phyloP scores from a whole-genome alignment of 2,888 invertebrate species.

The Conomelus anceps region DNA sequence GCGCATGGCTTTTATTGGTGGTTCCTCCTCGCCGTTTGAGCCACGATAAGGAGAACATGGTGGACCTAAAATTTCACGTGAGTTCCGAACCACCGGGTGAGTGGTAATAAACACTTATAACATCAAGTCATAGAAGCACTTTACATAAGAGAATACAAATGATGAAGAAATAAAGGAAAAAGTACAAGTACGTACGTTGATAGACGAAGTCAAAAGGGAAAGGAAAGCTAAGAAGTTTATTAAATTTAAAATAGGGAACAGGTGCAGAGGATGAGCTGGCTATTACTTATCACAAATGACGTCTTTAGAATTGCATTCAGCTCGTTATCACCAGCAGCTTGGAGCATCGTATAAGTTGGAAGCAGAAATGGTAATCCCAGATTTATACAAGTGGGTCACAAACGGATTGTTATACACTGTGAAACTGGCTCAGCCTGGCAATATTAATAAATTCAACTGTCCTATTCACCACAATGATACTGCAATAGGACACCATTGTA shows the following conservation, averaged over 20 bases:
- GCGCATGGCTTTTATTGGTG: too few relatives aligned
- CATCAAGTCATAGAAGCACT: not conserved
- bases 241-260: not conserved
- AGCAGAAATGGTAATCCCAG: not conserved
- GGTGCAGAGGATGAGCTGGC: not conserved
- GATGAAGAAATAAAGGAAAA: too few relatives aligned
- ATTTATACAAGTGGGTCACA: not conserved
- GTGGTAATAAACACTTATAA: too few relatives aligned
- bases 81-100: too few relatives aligned
- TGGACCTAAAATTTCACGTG: too few relatives aligned
- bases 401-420: not conserved
- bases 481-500: not conserved
- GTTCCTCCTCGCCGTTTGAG: too few relatives aligned
- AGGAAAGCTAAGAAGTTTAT: not conserved
- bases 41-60: too few relatives aligned
- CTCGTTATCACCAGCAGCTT: not conserved
- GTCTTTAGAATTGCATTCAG: not conserved
- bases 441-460: not conserved
- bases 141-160: not conserved
- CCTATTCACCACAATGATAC: not conserved
- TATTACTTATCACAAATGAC: not conserved
- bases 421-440: not conserved
- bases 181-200: not conserved
- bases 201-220: not conserved
- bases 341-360: not conserved